These are phyloP conservation scores for Mandrillus leucophaeus DNA, from an alignment of 2,113 vertebrate species.

Conservation along the genomic window DNA sequence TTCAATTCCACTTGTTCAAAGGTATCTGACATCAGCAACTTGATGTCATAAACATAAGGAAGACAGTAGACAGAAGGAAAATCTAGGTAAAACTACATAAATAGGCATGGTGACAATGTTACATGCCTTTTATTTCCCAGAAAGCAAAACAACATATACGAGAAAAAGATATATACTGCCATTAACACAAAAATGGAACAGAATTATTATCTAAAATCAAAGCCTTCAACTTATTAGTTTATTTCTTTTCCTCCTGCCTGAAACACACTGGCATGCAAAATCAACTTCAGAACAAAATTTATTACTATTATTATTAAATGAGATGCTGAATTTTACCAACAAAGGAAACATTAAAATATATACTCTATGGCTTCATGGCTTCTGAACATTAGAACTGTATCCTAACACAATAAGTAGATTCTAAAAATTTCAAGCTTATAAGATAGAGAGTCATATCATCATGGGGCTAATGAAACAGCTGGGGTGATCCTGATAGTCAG, in stretches of 20 bases:
- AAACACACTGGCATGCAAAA: background rate
- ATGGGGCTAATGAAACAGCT: background rate
- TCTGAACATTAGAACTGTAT: background rate
- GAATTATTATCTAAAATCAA: background rate
- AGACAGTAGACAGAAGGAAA: background rate
- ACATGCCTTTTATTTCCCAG: background rate
- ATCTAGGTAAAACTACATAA: background rate
- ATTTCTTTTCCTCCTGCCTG: slow-evolving; percentile 8
- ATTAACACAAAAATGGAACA: background rate
- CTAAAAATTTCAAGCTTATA: background rate
- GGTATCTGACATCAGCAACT: background rate
- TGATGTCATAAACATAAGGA: background rate
- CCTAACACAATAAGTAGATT: background rate
- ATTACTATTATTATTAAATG: background rate
- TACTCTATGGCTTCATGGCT: background rate
- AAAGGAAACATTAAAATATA: background rate
- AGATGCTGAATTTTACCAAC: background rate
- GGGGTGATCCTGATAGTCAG: background rate
- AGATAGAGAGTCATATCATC: background rate
- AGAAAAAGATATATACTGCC: background rate
- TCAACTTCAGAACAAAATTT: slow-evolving; percentile 16
- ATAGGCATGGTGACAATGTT: background rate
- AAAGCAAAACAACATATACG: background rate
- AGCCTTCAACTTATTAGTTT: slow-evolving; percentile 27
- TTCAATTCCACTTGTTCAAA: background rate